Evolutionary conservation across 2,888 invertebrate species (phyloP).

Genomic region (Eupithecia centaureata): DNA sequence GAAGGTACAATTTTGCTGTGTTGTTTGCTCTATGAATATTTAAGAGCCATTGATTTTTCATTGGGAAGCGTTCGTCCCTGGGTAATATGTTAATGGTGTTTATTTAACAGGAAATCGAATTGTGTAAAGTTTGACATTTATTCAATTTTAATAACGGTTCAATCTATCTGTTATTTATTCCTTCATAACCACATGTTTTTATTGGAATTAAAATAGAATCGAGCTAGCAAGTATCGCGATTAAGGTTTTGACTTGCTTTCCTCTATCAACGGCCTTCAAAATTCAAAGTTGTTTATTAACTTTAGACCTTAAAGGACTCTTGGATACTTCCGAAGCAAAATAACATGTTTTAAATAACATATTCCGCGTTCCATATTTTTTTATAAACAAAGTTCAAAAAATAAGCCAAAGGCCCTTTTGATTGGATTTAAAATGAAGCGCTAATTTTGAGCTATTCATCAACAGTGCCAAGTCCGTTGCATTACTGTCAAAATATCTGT

Average conservation of each 20-base stretch:
- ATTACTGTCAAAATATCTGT: constrained; percentile 84
- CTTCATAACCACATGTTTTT: not conserved
- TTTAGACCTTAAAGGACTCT: too few species aligned
- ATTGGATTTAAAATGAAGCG: constrained; percentile 50
- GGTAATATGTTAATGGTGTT: constrained; percentile 66
- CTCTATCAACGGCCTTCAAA: not conserved
- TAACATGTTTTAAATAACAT: not conserved
- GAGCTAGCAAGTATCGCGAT: not conserved
- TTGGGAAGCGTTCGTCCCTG: constrained; percentile 70
- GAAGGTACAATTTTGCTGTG: constrained; percentile 42
- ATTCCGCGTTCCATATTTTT: not conserved
- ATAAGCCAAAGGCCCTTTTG: constrained; percentile 17
- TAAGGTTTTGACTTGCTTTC: not conserved
- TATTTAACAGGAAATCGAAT: constrained; percentile 44
- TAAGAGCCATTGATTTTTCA: constrained; percentile 69
- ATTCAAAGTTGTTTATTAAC: too few species aligned
- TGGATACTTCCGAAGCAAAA: too few species aligned
- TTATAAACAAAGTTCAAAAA: not conserved
- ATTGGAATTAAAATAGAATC: not conserved
- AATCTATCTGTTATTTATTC: not conserved
- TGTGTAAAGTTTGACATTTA: not conserved
- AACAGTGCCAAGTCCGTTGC: constrained; percentile 69
- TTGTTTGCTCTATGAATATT: constrained; percentile 72
- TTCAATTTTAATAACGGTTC: not conserved
- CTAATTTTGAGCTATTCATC: constrained; percentile 59